These are phyloP conservation scores for Quiscalus mexicanus DNA, from an alignment of 2,113 vertebrate genomes.

Conservation along the genomic window DNA sequence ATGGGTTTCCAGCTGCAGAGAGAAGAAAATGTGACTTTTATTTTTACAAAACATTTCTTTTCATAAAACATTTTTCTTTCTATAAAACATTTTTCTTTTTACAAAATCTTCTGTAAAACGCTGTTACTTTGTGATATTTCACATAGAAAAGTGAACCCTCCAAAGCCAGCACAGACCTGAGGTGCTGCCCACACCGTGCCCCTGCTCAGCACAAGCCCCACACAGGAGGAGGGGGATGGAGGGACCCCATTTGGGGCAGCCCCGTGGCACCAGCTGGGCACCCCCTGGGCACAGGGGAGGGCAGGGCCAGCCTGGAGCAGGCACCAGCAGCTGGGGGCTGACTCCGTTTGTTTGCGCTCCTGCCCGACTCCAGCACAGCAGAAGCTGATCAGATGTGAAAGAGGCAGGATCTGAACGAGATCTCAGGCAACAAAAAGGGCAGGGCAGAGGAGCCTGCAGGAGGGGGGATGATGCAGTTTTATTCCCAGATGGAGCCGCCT, in stretches of 20 bases:
- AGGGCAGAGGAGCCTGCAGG: not conserved
- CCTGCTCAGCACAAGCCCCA: not conserved
- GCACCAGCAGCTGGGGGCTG: not conserved
- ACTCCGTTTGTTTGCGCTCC: not conserved
- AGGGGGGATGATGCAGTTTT: not conserved
- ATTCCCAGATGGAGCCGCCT: slow-evolving; percentile 1
- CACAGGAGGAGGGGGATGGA: not conserved
- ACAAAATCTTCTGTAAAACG: fast-evolving
- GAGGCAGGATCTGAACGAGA: slow-evolving; percentile 9
- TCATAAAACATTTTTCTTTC: fast-evolving
- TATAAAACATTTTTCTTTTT: fast-evolving
- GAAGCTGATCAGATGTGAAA: not conserved
- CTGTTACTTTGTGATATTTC: fast-evolving
- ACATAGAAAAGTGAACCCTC: not conserved
- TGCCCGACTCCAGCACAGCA: slow-evolving; percentile 31
- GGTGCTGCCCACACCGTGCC: not conserved
- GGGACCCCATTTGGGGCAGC: not conserved
- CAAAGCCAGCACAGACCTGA: not conserved
- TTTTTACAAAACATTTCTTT: too few relatives aligned
- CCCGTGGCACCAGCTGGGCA: not conserved
- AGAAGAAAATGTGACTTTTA: fast-evolving
- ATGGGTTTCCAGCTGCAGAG: not conserved
- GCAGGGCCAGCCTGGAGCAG: not conserved
- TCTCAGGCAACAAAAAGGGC: slow-evolving; percentile 42
- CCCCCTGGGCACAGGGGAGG: not conserved